Base-by-base conservation (phyloP, 2,888 invertebrate species). In the Protophormia terraenovae region DNA sequence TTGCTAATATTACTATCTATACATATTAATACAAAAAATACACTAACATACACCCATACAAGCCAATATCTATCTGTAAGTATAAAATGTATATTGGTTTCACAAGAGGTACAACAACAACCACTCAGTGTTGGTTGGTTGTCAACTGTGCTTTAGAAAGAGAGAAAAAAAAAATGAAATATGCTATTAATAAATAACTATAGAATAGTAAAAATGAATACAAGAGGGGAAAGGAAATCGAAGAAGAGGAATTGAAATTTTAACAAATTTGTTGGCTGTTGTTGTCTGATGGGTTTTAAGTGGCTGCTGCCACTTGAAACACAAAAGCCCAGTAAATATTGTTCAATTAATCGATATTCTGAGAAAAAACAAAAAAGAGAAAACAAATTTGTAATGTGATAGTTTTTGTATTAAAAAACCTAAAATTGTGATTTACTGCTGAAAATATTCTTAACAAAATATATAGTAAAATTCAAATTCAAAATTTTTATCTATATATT, bases 1-100 rank as follows among this genome's bases (percentile, higher is more conserved):
- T 85, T 80, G 80, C 47, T 71, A 80, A 67, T 64, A 73, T 85
- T 41, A 62, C 71, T 67, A 77, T 82, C 53, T 69, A n/a, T 67
- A 64, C 27, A 77, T 78, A 69, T 62, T 62, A 62, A 71, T 38
- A 62, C 6, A 16, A 69, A 35, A 10, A 66, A 16, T 62, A 71
- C 12, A 71, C 50, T 22, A 47, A 35, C 32, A 60, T 32, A 14
- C 29, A 41, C 32, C 19, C 38, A 32, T 19, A n/a, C 55, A 16
- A 14, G 3, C 24, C 16, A 4, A 22, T 7, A 8, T 16, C 35
- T 35, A 5, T 35, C 8, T 50, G 35, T 38, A 71, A 22, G 19
- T 55, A 53, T 32, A 62, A 53, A 32, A 55, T 64, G 32, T 66
- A 45, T 45, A 80, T 45, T 55, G 64, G 35, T 45, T 64, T 55